phyloP scores from a whole-genome alignment of 2,797 vertebrate species.

The Siniperca scherzeri region DNA sequence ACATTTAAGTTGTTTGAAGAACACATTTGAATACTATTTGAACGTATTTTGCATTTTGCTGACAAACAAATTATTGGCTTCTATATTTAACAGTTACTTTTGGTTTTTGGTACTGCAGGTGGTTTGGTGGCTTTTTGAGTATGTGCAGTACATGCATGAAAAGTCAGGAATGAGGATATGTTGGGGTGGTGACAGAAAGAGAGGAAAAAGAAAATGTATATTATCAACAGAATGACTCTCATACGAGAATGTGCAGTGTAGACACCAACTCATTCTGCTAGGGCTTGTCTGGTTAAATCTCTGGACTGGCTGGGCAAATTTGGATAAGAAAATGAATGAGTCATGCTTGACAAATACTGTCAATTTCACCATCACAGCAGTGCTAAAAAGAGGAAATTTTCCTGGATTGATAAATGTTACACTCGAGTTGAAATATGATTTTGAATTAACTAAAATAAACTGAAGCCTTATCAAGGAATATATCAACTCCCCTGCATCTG shows the following conservation, averaged over 20 bases:
- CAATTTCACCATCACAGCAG: slow-evolving; percentile 1
- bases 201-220: neutral
- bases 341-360: slow-evolving; percentile 9
- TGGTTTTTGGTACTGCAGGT: neutral
- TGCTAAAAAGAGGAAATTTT: neutral
- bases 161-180: neutral
- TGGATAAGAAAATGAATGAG: slow-evolving; percentile 5
- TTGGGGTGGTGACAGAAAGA: neutral
- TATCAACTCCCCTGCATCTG: neutral
- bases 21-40: neutral
- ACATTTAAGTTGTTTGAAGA: neutral
- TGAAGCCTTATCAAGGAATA: neutral
- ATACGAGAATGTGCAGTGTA: neutral
- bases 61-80: neutral
- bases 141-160: neutral
- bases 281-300: neutral
- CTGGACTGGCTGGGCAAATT: neutral
- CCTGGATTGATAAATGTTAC: neutral
- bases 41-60: slow-evolving; percentile 13
- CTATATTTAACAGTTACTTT: slow-evolving; percentile 11
- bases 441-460: neutral
- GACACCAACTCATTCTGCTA: neutral
- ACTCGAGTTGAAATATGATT: neutral
- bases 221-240: neutral
- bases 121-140: neutral